Percentiles rank a stretch among this genome's conserved stretches.
Evolutionary conservation across 2,888 invertebrate species (phyloP).

Genomic region (Andricus curvator): DNA sequence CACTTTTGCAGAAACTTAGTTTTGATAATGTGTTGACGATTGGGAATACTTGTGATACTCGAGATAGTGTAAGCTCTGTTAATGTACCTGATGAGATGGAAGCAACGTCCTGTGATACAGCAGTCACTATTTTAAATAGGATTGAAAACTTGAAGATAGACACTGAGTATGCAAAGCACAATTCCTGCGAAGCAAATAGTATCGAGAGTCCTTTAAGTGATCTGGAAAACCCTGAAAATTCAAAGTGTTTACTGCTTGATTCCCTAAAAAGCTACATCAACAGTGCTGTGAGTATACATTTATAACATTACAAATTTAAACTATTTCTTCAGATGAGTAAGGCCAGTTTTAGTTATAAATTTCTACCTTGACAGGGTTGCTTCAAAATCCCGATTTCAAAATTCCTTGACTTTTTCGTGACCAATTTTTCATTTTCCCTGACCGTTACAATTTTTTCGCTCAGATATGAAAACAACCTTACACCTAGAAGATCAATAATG

Average conservation of each 20-base stretch:
- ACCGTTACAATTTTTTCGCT: too few relatives aligned
- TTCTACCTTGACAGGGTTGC: too few relatives aligned
- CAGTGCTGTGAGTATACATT: conserved; percentile 81
- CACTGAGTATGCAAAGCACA: conserved; percentile 44
- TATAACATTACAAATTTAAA: too few relatives aligned
- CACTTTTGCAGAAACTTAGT: conserved; percentile 62
- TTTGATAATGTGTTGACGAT: conserved; percentile 40
- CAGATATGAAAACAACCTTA: too few relatives aligned
- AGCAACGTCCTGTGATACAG: conserved; percentile 55
- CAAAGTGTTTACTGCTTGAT: conserved; percentile 82
- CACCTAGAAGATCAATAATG: too few relatives aligned
- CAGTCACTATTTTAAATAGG: conserved; percentile 56
- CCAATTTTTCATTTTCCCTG: too few relatives aligned
- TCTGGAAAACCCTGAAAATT: conserved; percentile 62
- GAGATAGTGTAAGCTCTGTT: conserved; percentile 53
- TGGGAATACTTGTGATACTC: conserved; percentile 42
- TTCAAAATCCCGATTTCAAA: too few relatives aligned
- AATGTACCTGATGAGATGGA: conserved; percentile 55
- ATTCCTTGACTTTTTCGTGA: too few relatives aligned
- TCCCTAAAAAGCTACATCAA: conserved; percentile 83
- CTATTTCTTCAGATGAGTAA: too few relatives aligned
- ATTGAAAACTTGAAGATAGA: conserved; percentile 67
- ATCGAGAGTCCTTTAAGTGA: conserved; percentile 55
- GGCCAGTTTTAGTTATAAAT: too few relatives aligned
- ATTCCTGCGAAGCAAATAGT: conserved; percentile 3